phyloP scores from a whole-genome alignment of 1,140 invertebrate genomes.

The Drosophila nannoptera region DNA sequence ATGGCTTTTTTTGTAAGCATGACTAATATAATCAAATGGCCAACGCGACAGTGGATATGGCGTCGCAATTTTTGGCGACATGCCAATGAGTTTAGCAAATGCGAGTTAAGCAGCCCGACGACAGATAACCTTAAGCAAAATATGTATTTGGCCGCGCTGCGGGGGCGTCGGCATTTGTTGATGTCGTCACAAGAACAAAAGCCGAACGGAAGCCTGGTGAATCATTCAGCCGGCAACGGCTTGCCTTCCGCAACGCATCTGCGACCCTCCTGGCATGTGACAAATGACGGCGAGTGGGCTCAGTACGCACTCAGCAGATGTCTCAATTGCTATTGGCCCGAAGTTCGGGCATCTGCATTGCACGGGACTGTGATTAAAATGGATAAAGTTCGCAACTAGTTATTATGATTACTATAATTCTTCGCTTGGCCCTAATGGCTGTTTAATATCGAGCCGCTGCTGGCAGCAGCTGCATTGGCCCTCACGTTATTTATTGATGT shows the following conservation, averaged over 20 bases:
- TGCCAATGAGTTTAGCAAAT: conserved; percentile 63
- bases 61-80: conserved; percentile 68
- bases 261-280: conserved; percentile 37
- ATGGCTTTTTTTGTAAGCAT: conserved; percentile 73
- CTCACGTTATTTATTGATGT: conserved; percentile 17
- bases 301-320: conserved; percentile 23
- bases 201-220: conserved; percentile 39
- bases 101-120: conserved; percentile 51
- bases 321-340: conserved; percentile 42
- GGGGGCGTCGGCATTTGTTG: conserved; percentile 34
- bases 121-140: conserved; percentile 47
- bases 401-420: not conserved
- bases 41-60: conserved; percentile 56
- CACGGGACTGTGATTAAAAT: conserved; percentile 26
- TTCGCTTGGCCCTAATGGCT: conserved; percentile 7
- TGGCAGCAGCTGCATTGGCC: conserved; percentile 21
- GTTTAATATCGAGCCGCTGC: conserved; percentile 25
- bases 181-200: conserved; percentile 56
- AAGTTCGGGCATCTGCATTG: conserved; percentile 22
- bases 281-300: conserved; percentile 22
- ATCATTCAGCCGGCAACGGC: conserved; percentile 48
- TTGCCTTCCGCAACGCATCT: conserved; percentile 39
- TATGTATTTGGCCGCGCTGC: conserved; percentile 22
- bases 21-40: conserved; percentile 73
- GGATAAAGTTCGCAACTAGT: conserved; percentile 24